A percentile compares a stretch with the other conserved stretches of the same genome.
Evolutionary conservation across 2,888 invertebrate species (phyloP).

Genomic region (Sabatieria punctata): DNA sequence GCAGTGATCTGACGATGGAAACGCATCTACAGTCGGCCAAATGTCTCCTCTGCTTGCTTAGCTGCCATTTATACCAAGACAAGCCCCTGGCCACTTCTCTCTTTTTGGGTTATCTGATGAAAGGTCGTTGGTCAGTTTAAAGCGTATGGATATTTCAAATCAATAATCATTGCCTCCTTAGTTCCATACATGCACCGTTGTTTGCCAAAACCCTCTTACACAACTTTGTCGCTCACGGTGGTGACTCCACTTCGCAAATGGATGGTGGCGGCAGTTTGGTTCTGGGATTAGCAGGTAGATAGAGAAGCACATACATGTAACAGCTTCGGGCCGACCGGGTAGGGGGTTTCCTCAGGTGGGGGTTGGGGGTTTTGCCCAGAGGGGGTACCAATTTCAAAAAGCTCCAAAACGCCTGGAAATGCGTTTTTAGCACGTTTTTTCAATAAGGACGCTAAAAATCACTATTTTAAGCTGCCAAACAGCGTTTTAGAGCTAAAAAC

Average conservation of each 20-base stretch:
- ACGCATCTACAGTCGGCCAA: slow-evolving; percentile 35
- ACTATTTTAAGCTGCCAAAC: no score
- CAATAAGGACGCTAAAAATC: no score
- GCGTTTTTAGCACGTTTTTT: no score
- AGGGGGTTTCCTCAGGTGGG: no score
- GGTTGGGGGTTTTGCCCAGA: no score
- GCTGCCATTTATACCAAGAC: slow-evolving; percentile 37
- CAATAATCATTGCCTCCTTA: slow-evolving; percentile 12
- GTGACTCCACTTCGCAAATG: not conserved
- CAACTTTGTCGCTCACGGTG: slow-evolving; percentile 33
- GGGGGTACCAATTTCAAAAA: no score
- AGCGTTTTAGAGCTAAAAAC: no score
- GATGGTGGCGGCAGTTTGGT: slow-evolving; percentile 59
- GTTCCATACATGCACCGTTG: slow-evolving; percentile 31
- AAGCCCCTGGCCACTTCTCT: slow-evolving; percentile 29
- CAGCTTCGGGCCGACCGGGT: no score
- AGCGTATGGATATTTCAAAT: no score
- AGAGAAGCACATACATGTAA: no score
- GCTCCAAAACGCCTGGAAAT: no score
- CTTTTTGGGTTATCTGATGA: slow-evolving; percentile 34
- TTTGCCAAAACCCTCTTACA: slow-evolving; percentile 34
- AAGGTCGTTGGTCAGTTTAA: slow-evolving; percentile 27
- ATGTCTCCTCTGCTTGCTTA: slow-evolving; percentile 34
- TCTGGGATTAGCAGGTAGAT: slow-evolving; percentile 50
- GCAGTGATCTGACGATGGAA: slow-evolving; percentile 21